Conservation (phyloP, 2,797 vertebrate species). For the Antennarius maculatus region DNA sequence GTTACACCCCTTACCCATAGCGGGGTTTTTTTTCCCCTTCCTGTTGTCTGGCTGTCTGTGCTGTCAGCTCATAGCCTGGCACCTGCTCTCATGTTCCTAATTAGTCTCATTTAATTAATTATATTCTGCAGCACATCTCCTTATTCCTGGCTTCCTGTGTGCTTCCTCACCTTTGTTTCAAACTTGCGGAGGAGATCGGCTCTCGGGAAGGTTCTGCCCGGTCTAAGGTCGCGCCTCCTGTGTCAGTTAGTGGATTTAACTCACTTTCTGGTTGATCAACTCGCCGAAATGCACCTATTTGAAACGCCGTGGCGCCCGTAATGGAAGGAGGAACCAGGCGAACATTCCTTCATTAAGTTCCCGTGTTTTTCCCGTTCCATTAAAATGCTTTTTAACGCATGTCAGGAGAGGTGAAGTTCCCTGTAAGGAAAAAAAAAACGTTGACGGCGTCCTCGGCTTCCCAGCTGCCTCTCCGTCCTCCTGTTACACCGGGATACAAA, state of each 20-base stretch:
- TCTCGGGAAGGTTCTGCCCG: constrained; percentile 26
- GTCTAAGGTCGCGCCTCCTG: constrained; percentile 7
- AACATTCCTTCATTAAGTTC: constrained; percentile 1
- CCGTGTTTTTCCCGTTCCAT: background rate
- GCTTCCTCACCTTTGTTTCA: constrained; percentile 66
- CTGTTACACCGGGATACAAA: constrained; percentile 75
- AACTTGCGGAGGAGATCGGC: constrained; percentile 45
- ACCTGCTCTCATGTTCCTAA: constrained; percentile 91
- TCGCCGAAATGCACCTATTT: constrained; percentile 24
- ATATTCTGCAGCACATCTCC: constrained; percentile 84
- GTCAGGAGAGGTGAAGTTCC: constrained; percentile 6
- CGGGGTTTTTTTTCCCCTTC: constrained; percentile 63
- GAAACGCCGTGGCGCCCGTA: background rate
- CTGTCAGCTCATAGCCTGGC: constrained; percentile 87
- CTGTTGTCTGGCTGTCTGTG: constrained; percentile 84
- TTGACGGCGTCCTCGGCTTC: constrained; percentile 67
- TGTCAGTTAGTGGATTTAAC: constrained; percentile 10
- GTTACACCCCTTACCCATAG: constrained; percentile 83
- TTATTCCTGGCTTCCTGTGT: constrained; percentile 69
- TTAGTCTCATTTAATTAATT: constrained; percentile 91
- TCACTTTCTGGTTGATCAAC: constrained; percentile 5
- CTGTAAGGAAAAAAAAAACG: constrained; percentile 68
- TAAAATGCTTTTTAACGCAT: constrained; percentile 30
- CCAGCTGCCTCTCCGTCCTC: constrained; percentile 78
- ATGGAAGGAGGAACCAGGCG: background rate